Conservation (phyloP, 2,113 vertebrate genomes). For the Gnathonemus echidnorhynchus region DNA sequence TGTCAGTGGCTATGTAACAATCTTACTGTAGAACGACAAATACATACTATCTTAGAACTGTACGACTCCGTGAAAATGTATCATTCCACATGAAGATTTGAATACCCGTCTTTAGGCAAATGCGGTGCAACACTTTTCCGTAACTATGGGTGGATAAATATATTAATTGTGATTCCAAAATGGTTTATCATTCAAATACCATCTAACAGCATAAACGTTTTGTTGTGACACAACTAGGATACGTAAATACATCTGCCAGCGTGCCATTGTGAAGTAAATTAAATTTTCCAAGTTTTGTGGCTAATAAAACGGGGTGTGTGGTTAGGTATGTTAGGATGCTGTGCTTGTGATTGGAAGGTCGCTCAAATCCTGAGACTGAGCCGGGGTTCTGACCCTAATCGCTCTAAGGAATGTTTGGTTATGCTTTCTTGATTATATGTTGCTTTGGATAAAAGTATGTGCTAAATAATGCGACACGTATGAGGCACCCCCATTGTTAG, state of each 20-base stretch:
- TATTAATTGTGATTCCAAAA: not conserved
- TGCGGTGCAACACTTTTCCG: not conserved
- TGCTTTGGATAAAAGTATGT: not conserved
- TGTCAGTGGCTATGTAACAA: not conserved
- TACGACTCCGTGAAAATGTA: not conserved
- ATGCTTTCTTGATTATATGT: not conserved
- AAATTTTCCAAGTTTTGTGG: not conserved
- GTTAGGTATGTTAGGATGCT: not conserved
- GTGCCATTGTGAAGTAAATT: not conserved
- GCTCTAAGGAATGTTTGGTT: not conserved
- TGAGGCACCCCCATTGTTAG: not conserved
- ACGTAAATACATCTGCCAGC: not conserved
- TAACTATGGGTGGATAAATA: not conserved
- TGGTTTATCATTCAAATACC: not conserved
- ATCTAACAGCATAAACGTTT: not conserved
- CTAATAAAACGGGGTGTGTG: not conserved
- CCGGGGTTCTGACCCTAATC: not conserved
- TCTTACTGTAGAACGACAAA: not conserved
- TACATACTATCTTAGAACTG: not conserved
- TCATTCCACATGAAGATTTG: not conserved
- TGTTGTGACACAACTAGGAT: not conserved
- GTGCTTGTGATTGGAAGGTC: not conserved
- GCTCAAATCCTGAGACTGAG: not conserved
- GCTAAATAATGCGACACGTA: not conserved
- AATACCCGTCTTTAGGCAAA: not conserved